Conservation (phyloP, 1,140 invertebrate species). For the Phocides pigmalion region DNA sequence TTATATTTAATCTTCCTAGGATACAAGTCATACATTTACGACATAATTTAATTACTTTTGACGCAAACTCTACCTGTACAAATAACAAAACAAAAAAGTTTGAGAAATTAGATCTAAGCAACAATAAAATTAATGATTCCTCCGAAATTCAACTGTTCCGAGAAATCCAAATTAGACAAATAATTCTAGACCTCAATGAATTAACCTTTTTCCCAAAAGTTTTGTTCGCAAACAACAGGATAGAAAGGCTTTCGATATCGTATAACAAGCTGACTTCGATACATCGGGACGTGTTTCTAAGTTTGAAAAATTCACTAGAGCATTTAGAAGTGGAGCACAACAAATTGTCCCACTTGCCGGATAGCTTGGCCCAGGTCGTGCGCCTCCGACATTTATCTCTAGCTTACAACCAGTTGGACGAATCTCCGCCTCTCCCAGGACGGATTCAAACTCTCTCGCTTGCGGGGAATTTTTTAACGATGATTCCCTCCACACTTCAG, state of each 20-base stretch:
- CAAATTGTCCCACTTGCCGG: conserved; percentile 87
- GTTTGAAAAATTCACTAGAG: conserved; percentile 89
- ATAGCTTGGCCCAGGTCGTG: conserved; percentile 86
- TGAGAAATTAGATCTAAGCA: conserved; percentile 93
- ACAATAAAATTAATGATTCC: conserved; percentile 89
- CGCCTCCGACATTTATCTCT: conserved; percentile 92
- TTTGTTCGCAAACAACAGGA: conserved; percentile 87
- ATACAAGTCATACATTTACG: conserved; percentile 91
- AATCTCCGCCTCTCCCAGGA: conserved; percentile 80
- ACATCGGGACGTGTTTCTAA: conserved; percentile 88
- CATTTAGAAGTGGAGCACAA: conserved; percentile 94
- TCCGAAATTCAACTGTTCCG: conserved; percentile 86
- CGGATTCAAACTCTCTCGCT: conserved; percentile 91
- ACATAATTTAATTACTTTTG: conserved; percentile 89
- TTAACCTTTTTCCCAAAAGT: conserved; percentile 86
- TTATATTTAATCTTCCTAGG: conserved; percentile 85
- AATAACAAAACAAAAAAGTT: conserved; percentile 86
- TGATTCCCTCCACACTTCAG: conserved; percentile 88
- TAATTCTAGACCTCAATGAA: conserved; percentile 92
- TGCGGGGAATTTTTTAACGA: conserved; percentile 90
- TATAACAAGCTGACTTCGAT: conserved; percentile 89
- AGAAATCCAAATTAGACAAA: conserved; percentile 89
- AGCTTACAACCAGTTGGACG: conserved; percentile 90
- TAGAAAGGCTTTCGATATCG: conserved; percentile 90
- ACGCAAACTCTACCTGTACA: conserved; percentile 86